Conservation (phyloP, 2,113 vertebrate genomes). For the Onychostoma macrolepis region DNA sequence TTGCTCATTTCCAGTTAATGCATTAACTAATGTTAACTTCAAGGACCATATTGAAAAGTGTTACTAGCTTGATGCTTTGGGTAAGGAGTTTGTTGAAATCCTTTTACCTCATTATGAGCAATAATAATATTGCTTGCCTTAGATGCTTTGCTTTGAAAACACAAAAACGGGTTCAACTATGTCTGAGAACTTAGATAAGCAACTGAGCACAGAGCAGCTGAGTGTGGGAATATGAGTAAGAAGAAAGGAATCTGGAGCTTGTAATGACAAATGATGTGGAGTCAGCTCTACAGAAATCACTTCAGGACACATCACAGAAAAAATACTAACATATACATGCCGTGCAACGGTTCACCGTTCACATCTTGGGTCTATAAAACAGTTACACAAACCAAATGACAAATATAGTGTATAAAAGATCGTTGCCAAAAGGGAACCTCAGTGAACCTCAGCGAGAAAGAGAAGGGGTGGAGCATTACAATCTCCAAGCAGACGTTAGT, state of each 20-base stretch:
- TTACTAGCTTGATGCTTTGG: not conserved
- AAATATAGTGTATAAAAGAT: not conserved
- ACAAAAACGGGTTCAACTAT: not conserved
- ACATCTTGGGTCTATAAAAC: not conserved
- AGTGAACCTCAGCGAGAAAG: constrained; percentile 41
- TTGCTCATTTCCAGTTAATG: not conserved
- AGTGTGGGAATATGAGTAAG: constrained; percentile 55
- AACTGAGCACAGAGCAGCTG: constrained; percentile 40
- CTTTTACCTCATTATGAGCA: not conserved
- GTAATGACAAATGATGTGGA: constrained; percentile 31
- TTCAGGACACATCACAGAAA: constrained; percentile 6
- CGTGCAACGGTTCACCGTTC: not conserved
- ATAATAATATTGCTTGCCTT: not conserved
- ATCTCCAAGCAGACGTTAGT: constrained; percentile 51
- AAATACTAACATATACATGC: not conserved
- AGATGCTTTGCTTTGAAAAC: not conserved
- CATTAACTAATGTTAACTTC: not conserved
- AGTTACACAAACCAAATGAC: not conserved
- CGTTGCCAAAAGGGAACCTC: not conserved
- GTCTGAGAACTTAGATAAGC: not conserved
- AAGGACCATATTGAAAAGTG: not conserved
- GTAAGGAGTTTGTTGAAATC: not conserved
- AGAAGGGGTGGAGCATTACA: constrained; percentile 38
- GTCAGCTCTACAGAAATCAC: constrained; percentile 22
- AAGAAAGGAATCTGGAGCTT: constrained; percentile 34